Conservation (phyloP, 2,888 invertebrate genomes). For the Agrotis exclamationis region DNA sequence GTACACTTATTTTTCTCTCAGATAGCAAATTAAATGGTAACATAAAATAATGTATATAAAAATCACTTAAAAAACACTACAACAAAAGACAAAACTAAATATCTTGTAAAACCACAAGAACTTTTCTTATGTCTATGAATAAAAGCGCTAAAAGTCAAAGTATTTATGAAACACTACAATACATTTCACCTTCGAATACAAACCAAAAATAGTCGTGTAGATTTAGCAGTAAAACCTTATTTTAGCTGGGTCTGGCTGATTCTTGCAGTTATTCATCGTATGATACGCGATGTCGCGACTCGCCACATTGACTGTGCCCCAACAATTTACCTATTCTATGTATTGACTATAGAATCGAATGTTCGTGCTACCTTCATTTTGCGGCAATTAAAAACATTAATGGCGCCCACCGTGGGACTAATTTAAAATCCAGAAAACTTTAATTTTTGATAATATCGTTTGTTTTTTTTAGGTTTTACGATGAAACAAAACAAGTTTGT, state of each 20-base stretch:
- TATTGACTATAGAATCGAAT: slow-evolving; percentile 40
- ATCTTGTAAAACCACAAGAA: neutral
- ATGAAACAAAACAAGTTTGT: neutral
- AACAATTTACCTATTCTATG: slow-evolving; percentile 57
- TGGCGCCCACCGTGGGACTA: slow-evolving; percentile 59
- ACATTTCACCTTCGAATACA: slow-evolving; percentile 40
- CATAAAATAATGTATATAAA: neutral
- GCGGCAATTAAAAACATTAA: slow-evolving; percentile 42
- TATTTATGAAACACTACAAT: slow-evolving; percentile 25
- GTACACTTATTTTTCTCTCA: no score
- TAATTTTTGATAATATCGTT: neutral
- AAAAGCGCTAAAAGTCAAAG: neutral
- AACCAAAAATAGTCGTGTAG: slow-evolving; percentile 71
- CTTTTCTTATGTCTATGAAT: neutral
- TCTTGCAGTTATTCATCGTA: slow-evolving; percentile 76
- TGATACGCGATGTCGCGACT: slow-evolving; percentile 79
- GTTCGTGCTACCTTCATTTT: slow-evolving; percentile 35
- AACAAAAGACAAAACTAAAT: neutral
- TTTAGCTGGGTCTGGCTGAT: slow-evolving; percentile 78
- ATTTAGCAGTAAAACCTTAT: slow-evolving; percentile 74
- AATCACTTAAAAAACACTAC: neutral
- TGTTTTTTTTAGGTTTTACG: neutral
- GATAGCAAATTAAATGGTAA: no score
- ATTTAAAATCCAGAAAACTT: neutral
- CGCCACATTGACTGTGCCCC: slow-evolving; percentile 59